phyloP scores from a whole-genome alignment of 2,888 invertebrate species.

The Macaria liturata region DNA sequence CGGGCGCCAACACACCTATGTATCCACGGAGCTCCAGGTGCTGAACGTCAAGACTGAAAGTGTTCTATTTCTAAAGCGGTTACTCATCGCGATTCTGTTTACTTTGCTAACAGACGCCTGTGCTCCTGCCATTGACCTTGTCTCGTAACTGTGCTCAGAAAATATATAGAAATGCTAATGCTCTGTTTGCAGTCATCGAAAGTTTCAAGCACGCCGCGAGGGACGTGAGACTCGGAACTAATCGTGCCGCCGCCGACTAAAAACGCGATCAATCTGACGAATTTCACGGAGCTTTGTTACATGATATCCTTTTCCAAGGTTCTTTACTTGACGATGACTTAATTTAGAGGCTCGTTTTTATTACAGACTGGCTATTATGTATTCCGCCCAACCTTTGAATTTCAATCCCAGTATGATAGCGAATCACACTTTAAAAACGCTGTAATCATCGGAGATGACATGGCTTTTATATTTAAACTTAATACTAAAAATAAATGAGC shows the following conservation, averaged over 20 bases:
- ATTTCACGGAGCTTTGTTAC: conserved; percentile 26
- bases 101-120: conserved; percentile 68
- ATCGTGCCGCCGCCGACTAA: conserved; percentile 29
- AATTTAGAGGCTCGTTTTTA: conserved; percentile 19
- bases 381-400: conserved; percentile 13
- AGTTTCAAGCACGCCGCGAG: conserved; percentile 29
- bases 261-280: conserved; percentile 19
- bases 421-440: not conserved
- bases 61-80: conserved; percentile 69
- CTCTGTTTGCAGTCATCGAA: conserved; percentile 46
- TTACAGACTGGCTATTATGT: conserved; percentile 6
- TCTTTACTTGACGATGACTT: conserved; percentile 18
- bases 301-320: conserved; percentile 14
- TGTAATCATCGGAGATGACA: conserved; percentile 8
- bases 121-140: conserved; percentile 78
- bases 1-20: conserved; percentile 46
- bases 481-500: not conserved
- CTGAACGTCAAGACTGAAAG: conserved; percentile 60
- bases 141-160: conserved; percentile 52
- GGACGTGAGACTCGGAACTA: conserved; percentile 28
- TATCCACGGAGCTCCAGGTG: conserved; percentile 49
- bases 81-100: conserved; percentile 74
- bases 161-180: conserved; percentile 55
- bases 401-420: not conserved
- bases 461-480: conserved; percentile 5